Evolutionary conservation across 2,888 invertebrate species (phyloP).

Genomic region (Caenorhabditis panamensis): DNA sequence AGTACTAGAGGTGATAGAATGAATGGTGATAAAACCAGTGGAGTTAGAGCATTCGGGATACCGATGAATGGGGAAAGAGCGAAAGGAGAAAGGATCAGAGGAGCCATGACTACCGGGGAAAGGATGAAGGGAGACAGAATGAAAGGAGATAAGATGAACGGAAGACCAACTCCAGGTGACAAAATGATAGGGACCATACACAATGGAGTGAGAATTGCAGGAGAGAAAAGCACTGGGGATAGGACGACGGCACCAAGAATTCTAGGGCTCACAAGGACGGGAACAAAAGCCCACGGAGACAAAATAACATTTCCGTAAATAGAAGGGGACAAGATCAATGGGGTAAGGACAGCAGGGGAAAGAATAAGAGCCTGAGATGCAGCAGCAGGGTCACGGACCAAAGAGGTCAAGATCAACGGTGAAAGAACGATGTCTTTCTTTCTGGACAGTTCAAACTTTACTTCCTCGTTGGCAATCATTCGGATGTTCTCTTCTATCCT

Average conservation of each 20-base stretch:
- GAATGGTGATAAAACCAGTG: slow-evolving; percentile 69
- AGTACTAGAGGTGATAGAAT: slow-evolving; percentile 67
- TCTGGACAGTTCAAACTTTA: slow-evolving; percentile 55
- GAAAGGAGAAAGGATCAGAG: slow-evolving; percentile 64
- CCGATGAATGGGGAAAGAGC: slow-evolving; percentile 65
- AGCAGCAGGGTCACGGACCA: slow-evolving; percentile 45
- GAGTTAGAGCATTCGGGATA: slow-evolving; percentile 56
- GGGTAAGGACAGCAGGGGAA: slow-evolving; percentile 63
- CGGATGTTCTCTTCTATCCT: slow-evolving; percentile 65
- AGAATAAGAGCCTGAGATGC: slow-evolving; percentile 69
- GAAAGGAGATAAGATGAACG: slow-evolving; percentile 69
- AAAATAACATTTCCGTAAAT: slow-evolving; percentile 66
- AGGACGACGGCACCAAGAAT: slow-evolving; percentile 66
- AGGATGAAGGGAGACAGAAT: slow-evolving; percentile 65
- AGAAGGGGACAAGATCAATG: slow-evolving; percentile 62
- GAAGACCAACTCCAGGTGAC: slow-evolving; percentile 58
- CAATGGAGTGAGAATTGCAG: slow-evolving; percentile 63
- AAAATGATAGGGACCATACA: slow-evolving; percentile 64
- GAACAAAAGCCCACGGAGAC: slow-evolving; percentile 67
- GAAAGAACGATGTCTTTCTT: slow-evolving; percentile 66
- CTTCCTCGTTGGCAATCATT: slow-evolving; percentile 58
- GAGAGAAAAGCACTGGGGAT: slow-evolving; percentile 63
- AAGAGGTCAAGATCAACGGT: slow-evolving; percentile 38
- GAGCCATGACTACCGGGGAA: slow-evolving; percentile 60
- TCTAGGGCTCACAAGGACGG: slow-evolving; percentile 66